Conservation (phyloP, 1,140 invertebrate genomes). For the Gonatopus flavifemur region DNA sequence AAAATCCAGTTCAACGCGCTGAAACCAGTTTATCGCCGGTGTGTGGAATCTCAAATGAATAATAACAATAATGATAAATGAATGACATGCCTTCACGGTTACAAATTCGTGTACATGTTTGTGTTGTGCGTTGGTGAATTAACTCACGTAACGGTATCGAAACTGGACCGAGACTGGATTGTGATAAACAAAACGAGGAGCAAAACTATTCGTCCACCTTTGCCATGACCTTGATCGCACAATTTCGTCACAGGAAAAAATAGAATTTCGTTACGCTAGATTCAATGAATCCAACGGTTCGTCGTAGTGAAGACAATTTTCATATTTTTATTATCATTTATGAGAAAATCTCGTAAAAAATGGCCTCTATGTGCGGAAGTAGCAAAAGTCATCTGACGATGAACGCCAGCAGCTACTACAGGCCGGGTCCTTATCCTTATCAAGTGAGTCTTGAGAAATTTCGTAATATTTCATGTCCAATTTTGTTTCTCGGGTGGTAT, state of each 20-base stretch:
- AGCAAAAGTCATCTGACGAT: conserved; percentile 51
- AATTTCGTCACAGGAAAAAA: too few species aligned
- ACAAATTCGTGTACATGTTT: too few species aligned
- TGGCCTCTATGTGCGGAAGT: conserved; percentile 56
- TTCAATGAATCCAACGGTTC: neutral
- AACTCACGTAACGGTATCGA: too few species aligned
- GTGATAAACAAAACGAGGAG: neutral
- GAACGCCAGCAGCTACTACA: conserved; percentile 50
- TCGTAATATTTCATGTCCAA: too few species aligned
- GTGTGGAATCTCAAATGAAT: too few species aligned
- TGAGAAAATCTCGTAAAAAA: conserved; percentile 27
- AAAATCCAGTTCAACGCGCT: too few species aligned
- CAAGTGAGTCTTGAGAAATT: conserved; percentile 49
- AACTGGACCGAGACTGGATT: neutral
- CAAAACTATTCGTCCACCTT: neutral
- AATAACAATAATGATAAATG: too few species aligned
- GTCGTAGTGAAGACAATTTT: neutral
- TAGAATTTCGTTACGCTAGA: neutral
- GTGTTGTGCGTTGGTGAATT: too few species aligned
- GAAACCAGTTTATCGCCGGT: too few species aligned
- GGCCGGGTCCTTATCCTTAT: conserved; percentile 50
- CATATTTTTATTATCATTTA: too few species aligned
- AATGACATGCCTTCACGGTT: too few species aligned
- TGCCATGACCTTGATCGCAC: conserved; percentile 11
- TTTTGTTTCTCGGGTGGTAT: too few species aligned